Evolutionary conservation across 2,797 vertebrate species (phyloP).

Genomic region (Danio aesculapii): DNA sequence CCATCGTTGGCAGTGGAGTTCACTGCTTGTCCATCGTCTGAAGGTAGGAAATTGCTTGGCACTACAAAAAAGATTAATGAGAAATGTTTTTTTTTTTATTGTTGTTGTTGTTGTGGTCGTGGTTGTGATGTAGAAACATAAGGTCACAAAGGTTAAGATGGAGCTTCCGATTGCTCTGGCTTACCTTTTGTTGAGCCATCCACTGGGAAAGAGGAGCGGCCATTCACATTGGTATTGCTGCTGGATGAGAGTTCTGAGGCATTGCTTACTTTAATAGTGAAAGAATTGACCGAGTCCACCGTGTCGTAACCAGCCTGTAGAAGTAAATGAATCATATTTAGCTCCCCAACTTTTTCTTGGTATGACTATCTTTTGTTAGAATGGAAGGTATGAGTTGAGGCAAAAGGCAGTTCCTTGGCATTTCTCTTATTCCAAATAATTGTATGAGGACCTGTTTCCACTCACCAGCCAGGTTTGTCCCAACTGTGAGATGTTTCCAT

Average conservation of each 20-base stretch:
- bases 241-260: neutral
- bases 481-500: neutral
- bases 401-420: too few species aligned
- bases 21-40: neutral
- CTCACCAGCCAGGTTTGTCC: neutral
- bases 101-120: neutral
- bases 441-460: neutral
- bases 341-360: neutral
- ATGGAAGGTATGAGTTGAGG: neutral
- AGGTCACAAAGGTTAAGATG: too few species aligned
- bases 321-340: neutral
- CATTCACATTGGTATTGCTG: neutral
- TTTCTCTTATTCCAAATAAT: neutral
- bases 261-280: neutral
- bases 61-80: neutral
- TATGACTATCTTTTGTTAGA: neutral
- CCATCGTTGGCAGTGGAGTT: neutral
- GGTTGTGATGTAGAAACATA: neutral
- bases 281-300: neutral
- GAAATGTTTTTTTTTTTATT: neutral
- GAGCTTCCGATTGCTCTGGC: neutral
- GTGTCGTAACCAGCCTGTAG: constrained; percentile 23
- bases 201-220: neutral
- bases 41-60: neutral
- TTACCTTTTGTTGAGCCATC: neutral